Evolutionary conservation across 2,888 invertebrate genomes (phyloP).

Genomic region (Sinelater perroti): DNA sequence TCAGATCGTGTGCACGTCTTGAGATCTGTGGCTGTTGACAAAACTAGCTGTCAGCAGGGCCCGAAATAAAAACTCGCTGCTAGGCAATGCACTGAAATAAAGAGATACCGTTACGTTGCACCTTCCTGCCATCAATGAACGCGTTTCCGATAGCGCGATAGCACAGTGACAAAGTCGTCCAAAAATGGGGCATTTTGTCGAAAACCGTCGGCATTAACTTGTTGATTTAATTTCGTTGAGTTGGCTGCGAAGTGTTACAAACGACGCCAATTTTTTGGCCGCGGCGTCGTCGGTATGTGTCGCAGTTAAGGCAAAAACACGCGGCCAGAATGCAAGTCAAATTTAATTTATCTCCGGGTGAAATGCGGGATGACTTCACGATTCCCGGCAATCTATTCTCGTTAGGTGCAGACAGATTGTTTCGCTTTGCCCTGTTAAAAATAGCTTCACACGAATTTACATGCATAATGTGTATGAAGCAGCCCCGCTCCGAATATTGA

Average conservation of each 20-base stretch:
- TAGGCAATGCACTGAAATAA: too few relatives aligned
- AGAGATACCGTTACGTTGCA: too few relatives aligned
- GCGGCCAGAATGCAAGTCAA: slow-evolving; percentile 23
- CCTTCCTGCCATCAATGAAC: too few relatives aligned
- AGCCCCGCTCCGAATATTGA: slow-evolving; percentile 12
- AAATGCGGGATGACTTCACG: slow-evolving; percentile 41
- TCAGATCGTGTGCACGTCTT: slow-evolving; percentile 18
- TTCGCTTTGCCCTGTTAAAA: slow-evolving; percentile 37
- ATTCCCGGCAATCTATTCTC: slow-evolving; percentile 40
- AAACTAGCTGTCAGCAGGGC: slow-evolving; percentile 1
- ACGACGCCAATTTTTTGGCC: slow-evolving; percentile 14
- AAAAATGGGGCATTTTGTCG: too few relatives aligned
- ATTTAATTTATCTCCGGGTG: slow-evolving; percentile 32
- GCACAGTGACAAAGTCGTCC: too few relatives aligned
- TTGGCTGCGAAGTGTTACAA: slow-evolving; percentile 2
- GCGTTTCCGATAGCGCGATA: too few relatives aligned
- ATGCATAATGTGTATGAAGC: slow-evolving; percentile 18
- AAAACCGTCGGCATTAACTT: not conserved
- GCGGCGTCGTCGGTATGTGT: slow-evolving; percentile 17
- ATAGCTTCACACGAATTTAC: slow-evolving; percentile 39
- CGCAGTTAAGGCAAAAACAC: slow-evolving; percentile 16
- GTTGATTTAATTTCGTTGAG: slow-evolving; percentile 10
- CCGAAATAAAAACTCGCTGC: slow-evolving; percentile 1
- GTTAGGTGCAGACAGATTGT: slow-evolving; percentile 41
- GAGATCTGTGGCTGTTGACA: slow-evolving; percentile 5